Conservation (phyloP, 2,797 vertebrate species). For the Mergus octosetaceus region DNA sequence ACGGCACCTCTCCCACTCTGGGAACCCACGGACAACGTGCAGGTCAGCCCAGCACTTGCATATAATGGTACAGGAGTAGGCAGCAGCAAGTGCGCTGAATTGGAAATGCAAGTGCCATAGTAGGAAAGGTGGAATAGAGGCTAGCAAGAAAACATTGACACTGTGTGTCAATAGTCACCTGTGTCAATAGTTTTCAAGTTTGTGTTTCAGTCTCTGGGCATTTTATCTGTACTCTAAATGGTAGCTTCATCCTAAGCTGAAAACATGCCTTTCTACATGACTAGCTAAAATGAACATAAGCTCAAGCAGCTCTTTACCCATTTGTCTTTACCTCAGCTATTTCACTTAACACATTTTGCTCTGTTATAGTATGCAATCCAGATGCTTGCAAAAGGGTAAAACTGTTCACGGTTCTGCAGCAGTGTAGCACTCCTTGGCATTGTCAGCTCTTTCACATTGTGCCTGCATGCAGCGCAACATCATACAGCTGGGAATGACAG, state of each 20-base stretch:
- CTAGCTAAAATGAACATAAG: not conserved
- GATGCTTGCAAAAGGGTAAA: not conserved
- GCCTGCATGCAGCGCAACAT: not conserved
- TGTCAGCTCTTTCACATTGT: not conserved
- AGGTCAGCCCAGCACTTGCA: fast-evolving
- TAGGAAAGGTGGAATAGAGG: not conserved
- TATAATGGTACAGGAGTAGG: not conserved
- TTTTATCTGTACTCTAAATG: not conserved
- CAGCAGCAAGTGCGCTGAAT: fast-evolving
- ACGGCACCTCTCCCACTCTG: not conserved
- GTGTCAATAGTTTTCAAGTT: fast-evolving
- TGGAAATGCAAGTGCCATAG: no score
- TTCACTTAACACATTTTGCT: not conserved
- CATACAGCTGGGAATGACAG: not conserved
- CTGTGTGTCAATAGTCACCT: fast-evolving
- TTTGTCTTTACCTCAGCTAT: not conserved
- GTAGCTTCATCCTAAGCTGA: not conserved
- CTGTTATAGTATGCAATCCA: not conserved
- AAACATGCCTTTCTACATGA: not conserved
- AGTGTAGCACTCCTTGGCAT: not conserved
- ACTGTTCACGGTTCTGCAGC: not conserved
- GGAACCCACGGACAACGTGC: fast-evolving
- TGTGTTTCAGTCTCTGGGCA: not conserved
- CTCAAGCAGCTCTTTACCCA: not conserved
- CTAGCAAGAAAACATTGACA: not conserved